Evolutionary conservation across 2,888 invertebrate species (phyloP), one percentile per base, ranked within the genome.

Genomic region (Cerceris rybyensis): DNA sequence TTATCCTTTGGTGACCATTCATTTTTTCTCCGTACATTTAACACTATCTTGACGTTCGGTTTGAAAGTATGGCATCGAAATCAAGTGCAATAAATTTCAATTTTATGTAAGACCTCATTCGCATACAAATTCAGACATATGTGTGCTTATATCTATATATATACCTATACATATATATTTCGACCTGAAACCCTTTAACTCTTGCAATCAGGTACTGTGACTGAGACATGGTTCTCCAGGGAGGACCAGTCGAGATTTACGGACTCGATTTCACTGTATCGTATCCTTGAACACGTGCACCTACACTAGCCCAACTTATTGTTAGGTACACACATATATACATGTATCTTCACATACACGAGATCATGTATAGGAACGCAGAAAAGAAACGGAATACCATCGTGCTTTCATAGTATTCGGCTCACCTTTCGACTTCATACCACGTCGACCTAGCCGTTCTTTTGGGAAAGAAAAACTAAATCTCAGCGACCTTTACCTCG

Each of bases 141-240:
- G 41, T 60, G 28, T 55, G 60, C 17, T 13, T 60, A 8, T 55
- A 49, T 17, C 46, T 13, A 41, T 50, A 58, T 54, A 39, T 59
- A 66, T 73, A 52, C 52, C 9, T 58, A 46, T 54, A 50, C 65
- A 50, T 63, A 70, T 58, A 63, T 63, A 49, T 43, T 55, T 67
- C 69, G 52, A 70, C 63, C 65, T 67, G 77, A 67, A 78, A 80
- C 75, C 81, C 89, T 89, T 91, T 90, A 92, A 92, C 90, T 91
- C 90, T 88, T 81, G 87, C 87, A 88, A 86, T 86, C 88, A 85
- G 79, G 87, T 81, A 78, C 87, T 91, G 92, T 91, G 90, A 92
- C 92, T 92, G 91, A 92, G 89, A 88, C 91, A 92, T 91, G 88
- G 90, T 88, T 84, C 92, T 89, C 91, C 67, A 49, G 90, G 87